Conservation (phyloP, 2,797 vertebrate genomes). For the Zenarchopterus dispar region DNA sequence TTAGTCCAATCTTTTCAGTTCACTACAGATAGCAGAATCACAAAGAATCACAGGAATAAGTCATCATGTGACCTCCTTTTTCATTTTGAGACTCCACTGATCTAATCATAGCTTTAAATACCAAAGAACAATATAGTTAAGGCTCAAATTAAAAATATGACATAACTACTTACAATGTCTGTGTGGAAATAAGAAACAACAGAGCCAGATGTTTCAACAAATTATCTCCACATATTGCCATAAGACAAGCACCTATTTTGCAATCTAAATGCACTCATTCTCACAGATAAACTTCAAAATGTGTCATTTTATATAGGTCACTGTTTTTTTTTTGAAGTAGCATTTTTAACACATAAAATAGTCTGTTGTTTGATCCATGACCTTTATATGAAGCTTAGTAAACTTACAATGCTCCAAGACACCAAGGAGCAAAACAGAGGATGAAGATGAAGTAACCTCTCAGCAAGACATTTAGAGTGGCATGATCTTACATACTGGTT, state of each 20-base stretch:
- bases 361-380: neutral
- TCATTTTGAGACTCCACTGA: neutral
- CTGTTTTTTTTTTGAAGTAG: too few species aligned
- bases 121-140: neutral
- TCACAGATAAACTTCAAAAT: constrained; percentile 22
- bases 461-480: constrained; percentile 62
- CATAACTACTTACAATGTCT: too few species aligned
- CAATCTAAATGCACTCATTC: constrained; percentile 10
- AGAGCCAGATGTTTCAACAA: too few species aligned
- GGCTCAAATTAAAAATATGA: neutral
- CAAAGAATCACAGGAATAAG: constrained; percentile 1
- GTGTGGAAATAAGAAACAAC: neutral
- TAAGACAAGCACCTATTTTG: neutral
- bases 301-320: neutral
- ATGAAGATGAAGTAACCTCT: constrained; percentile 62
- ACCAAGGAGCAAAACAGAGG: constrained; percentile 57
- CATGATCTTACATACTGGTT: constrained; percentile 57
- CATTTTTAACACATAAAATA: too few species aligned
- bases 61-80: neutral
- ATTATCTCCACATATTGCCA: neutral
- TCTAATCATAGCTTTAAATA: neutral
- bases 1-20: constrained; percentile 2
- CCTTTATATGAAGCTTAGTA: neutral
- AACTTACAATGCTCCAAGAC: constrained; percentile 7
- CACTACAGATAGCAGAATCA: neutral